Percentiles rank a stretch among this genome's conserved stretches.
These are phyloP conservation scores for Tetramorium simillimum DNA, from an alignment of 1,140 invertebrate species.

Conservation along the genomic window DNA sequence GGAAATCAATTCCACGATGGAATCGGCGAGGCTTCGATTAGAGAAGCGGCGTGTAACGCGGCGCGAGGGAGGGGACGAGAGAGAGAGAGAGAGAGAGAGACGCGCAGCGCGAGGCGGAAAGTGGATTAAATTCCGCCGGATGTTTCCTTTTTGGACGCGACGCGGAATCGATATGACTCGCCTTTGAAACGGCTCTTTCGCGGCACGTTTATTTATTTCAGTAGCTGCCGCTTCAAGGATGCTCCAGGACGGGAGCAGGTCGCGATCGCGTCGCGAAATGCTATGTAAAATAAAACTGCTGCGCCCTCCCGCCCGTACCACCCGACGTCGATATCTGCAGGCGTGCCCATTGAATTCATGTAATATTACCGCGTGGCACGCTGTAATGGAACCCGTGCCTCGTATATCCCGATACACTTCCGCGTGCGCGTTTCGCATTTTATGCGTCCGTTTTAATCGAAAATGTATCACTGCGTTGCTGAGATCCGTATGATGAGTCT, in stretches of 20 bases:
- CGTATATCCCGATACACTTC: slow-evolving; percentile 43
- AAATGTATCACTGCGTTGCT: slow-evolving; percentile 29
- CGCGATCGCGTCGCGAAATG: slow-evolving; percentile 60
- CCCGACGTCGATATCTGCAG: slow-evolving; percentile 47
- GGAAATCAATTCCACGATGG: slow-evolving; percentile 84
- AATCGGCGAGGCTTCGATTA: slow-evolving; percentile 78
- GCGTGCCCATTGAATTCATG: slow-evolving; percentile 56
- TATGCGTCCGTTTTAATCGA: slow-evolving; percentile 50
- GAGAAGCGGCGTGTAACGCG: slow-evolving; percentile 74
- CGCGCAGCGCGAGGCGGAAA: slow-evolving; percentile 61
- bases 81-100: slow-evolving; percentile 43
- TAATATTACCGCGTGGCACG: slow-evolving; percentile 55
- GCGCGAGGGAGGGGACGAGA: slow-evolving; percentile 7
- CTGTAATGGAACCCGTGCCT: slow-evolving; percentile 39
- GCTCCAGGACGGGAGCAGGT: slow-evolving; percentile 24
- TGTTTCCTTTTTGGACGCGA: slow-evolving; percentile 64
- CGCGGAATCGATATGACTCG: slow-evolving; percentile 31
- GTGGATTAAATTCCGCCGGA: slow-evolving; percentile 67
- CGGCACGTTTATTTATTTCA: slow-evolving; percentile 45
- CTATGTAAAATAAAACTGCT: slow-evolving; percentile 59
- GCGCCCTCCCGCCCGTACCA: background rate
- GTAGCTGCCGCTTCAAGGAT: slow-evolving; percentile 36
- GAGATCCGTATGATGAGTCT: background rate
- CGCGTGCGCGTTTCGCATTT: slow-evolving; percentile 18
- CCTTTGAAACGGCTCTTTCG: slow-evolving; percentile 1